These are phyloP conservation scores for Andrena marginata DNA, from an alignment of 2,888 invertebrate genomes.

Conservation along the genomic window DNA sequence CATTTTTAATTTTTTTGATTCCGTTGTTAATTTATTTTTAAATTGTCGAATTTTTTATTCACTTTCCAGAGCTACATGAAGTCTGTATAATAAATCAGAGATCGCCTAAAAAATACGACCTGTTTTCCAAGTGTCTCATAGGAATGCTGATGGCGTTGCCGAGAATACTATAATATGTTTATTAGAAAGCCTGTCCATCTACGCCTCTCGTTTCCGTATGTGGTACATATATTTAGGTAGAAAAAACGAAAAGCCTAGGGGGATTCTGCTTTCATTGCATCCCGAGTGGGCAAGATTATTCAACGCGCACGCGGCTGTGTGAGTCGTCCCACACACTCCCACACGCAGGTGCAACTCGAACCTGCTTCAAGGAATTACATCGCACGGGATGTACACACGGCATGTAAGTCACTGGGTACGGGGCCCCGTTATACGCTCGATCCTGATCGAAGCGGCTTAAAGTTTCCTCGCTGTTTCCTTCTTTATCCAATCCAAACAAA, in stretches of 20 bases:
- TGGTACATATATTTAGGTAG: constrained; percentile 42
- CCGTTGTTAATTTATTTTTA: too few relatives aligned
- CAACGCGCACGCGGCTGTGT: neutral
- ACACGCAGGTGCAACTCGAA: constrained; percentile 21
- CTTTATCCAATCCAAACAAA: too few relatives aligned
- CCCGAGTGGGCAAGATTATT: constrained; percentile 19
- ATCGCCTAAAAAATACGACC: too few relatives aligned
- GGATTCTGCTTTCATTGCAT: constrained; percentile 46
- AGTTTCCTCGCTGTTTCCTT: neutral
- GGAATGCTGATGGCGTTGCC: constrained; percentile 1
- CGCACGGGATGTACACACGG: constrained; percentile 16
- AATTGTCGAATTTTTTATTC: too few relatives aligned
- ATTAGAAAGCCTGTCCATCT: constrained; percentile 34
- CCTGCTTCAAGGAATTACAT: constrained; percentile 34
- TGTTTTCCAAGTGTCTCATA: neutral
- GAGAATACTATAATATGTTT: constrained; percentile 45
- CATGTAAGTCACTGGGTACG: constrained; percentile 24
- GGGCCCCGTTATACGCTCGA: constrained; percentile 37
- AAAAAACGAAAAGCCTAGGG: constrained; percentile 38
- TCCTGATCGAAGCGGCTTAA: neutral
- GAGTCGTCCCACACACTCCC: constrained; percentile 1
- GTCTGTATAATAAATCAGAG: too few relatives aligned
- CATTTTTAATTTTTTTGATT: too few relatives aligned
- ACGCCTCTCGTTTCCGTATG: constrained; percentile 12
- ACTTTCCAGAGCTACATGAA: too few relatives aligned